Conservation (phyloP, 2,797 vertebrate genomes). For the Chlorospingus semifuscus region DNA sequence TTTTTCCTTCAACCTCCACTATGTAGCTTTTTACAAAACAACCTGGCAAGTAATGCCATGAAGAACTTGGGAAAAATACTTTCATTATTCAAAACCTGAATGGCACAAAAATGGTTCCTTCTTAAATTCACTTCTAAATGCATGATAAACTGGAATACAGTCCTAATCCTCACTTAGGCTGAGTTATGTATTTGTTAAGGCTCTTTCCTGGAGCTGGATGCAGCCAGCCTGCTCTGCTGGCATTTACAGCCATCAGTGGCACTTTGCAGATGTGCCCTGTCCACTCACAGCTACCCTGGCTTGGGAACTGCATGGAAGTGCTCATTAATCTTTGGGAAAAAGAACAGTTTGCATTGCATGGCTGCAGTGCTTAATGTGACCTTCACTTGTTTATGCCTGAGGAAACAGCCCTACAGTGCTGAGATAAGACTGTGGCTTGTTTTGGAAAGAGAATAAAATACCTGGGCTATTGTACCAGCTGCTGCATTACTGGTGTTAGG, state of each 20-base stretch:
- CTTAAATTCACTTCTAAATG: not conserved
- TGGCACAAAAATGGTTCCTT: not conserved
- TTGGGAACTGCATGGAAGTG: not conserved
- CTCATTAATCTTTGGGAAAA: fast-evolving
- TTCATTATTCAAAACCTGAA: not conserved
- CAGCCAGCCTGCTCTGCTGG: not conserved
- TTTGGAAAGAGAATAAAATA: not conserved
- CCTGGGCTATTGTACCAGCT: not conserved
- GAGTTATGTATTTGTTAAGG: not conserved
- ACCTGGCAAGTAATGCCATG: not conserved
- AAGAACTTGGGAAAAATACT: not conserved
- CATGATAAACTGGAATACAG: not conserved
- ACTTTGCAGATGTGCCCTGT: not conserved
- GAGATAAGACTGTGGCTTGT: not conserved
- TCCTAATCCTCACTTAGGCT: not conserved
- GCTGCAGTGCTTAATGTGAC: fast-evolving
- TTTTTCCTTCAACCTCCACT: not conserved
- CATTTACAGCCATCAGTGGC: not conserved
- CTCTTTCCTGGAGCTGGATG: not conserved
- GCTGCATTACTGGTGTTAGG: not conserved
- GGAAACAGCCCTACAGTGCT: not conserved
- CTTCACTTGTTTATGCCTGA: not conserved
- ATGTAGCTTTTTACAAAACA: not conserved
- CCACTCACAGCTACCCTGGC: not conserved
- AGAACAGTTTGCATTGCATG: not conserved